Evolutionary conservation across 92 coral and sea anemone genomes (phyloP).

Genomic region (Anthopleura xanthogrammica): DNA sequence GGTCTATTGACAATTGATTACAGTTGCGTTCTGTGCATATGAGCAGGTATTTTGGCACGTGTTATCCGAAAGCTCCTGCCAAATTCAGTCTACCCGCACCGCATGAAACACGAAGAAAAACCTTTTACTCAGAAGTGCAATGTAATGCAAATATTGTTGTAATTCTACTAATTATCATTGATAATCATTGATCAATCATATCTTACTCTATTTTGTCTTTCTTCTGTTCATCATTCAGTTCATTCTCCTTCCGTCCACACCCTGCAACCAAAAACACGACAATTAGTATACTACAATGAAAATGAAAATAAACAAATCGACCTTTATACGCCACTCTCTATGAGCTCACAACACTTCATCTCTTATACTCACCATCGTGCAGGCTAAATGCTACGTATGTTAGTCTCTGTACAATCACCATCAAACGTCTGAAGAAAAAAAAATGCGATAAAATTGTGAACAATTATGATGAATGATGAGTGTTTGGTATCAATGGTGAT

Average conservation of each 20-base stretch:
- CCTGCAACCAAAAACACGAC: slow-evolving; percentile 24
- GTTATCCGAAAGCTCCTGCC: too few species aligned
- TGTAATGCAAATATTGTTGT: not conserved
- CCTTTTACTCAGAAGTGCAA: too few species aligned
- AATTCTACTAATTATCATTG: not conserved
- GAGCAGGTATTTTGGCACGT: too few species aligned
- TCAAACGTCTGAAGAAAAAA: slow-evolving; percentile 61
- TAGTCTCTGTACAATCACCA: slow-evolving; percentile 74
- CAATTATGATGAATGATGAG: too few species aligned
- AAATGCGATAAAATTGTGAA: too few species aligned
- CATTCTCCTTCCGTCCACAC: slow-evolving; percentile 37
- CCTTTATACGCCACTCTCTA: too few species aligned
- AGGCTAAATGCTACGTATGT: slow-evolving; percentile 79
- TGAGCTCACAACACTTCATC: not conserved
- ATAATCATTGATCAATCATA: not conserved
- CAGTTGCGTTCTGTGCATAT: too few species aligned
- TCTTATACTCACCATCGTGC: slow-evolving; percentile 75
- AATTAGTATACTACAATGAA: not conserved
- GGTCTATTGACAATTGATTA: too few species aligned
- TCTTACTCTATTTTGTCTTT: slow-evolving; percentile 56
- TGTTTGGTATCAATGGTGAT: too few species aligned
- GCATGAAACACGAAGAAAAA: too few species aligned
- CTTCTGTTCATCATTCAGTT: slow-evolving; percentile 56
- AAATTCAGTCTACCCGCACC: too few species aligned
- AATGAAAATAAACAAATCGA: too few species aligned